Evolutionary conservation across 2,888 invertebrate species (phyloP), one percentile per base, ranked within the genome.

Genomic region (Azorinus chamasolen): DNA sequence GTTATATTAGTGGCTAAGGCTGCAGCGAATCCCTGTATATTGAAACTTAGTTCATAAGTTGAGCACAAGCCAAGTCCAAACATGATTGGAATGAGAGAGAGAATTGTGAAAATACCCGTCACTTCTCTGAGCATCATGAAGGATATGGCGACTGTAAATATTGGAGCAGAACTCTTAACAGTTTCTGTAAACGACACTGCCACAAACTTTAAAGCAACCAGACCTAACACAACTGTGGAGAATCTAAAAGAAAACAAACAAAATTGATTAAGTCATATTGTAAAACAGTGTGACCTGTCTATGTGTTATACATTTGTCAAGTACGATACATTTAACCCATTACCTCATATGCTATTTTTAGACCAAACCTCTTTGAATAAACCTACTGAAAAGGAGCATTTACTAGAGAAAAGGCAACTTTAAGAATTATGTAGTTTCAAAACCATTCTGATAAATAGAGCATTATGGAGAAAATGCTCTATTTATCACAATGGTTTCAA

Each of bases 141-240:
- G 58, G 96, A 95, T 87, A 96, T 96, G 76, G 96, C 92, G 69
- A 96, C 96, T 46, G 96, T 96, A 92, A 96, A 96, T 62, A 96
- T 94, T 45, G 96, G 96, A 20, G 96, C 96, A 39, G 96, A 96
- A 93, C 96, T 96, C 92, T 96, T 96, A 54, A 96, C 95, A 16
- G 96, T 96, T 93, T 96, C 96, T 53, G 96, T 96, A 92, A 96
- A 96, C 92, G 96, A 96, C 66, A 96, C 96, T 74, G 96, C 96
- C 70, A 96, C 96, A 93, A 95, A 96, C 94, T 96, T 96, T 65
- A 96, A 93, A 10, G 96, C 96, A 62, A 96, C 94, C 85, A 96
- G 93, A 65, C 96, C 96, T 88, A 96, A 93, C 70, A 96, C 95
- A 61, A 96, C 96, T 6, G 96, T 96, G 55, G 95, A 94, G 92